Percentiles rank a stretch among this genome's conserved stretches.
phyloP scores from a whole-genome alignment of 2,113 vertebrate species.

The Neolamprologus sp. region DNA sequence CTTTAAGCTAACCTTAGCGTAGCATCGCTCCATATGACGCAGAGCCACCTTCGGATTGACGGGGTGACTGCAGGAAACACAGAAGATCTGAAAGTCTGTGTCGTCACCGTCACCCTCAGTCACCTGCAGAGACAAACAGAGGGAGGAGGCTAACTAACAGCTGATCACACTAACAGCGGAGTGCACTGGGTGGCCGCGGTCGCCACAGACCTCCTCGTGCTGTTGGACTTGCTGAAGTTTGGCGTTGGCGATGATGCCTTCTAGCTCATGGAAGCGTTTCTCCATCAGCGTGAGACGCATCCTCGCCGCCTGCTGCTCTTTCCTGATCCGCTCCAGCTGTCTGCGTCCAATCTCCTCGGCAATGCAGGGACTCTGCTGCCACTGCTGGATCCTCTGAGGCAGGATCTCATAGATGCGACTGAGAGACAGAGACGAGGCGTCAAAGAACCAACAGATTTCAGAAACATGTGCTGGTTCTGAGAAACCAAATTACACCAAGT shows the following conservation, averaged over 20 bases:
- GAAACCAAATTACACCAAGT: background rate
- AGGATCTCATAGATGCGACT: slow-evolving; percentile 95
- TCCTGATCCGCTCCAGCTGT: slow-evolving; percentile 85
- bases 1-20: slow-evolving; percentile 77
- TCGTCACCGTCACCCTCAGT: slow-evolving; percentile 85
- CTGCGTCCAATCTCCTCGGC: slow-evolving; percentile 89
- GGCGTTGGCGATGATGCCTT: slow-evolving; percentile 84
- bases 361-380: slow-evolving; percentile 91
- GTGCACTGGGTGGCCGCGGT: accelerated
- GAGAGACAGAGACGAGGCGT: background rate
- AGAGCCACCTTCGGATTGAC: slow-evolving; percentile 88
- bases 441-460: background rate
- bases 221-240: slow-evolving; percentile 87
- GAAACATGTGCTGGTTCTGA: background rate
- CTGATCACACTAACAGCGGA: accelerated
- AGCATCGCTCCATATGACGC: slow-evolving; percentile 89
- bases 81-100: slow-evolving; percentile 89
- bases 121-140: slow-evolving; percentile 59
- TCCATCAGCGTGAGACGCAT: slow-evolving; percentile 89
- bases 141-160: background rate
- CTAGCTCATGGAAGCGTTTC: slow-evolving; percentile 86
- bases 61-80: slow-evolving; percentile 88
- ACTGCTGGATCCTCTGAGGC: slow-evolving; percentile 92
- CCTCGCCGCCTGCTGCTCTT: slow-evolving; percentile 85
- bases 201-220: slow-evolving; percentile 79